phyloP scores from a whole-genome alignment of 2,113 vertebrate species.

The Centrocercus urophasianus region DNA sequence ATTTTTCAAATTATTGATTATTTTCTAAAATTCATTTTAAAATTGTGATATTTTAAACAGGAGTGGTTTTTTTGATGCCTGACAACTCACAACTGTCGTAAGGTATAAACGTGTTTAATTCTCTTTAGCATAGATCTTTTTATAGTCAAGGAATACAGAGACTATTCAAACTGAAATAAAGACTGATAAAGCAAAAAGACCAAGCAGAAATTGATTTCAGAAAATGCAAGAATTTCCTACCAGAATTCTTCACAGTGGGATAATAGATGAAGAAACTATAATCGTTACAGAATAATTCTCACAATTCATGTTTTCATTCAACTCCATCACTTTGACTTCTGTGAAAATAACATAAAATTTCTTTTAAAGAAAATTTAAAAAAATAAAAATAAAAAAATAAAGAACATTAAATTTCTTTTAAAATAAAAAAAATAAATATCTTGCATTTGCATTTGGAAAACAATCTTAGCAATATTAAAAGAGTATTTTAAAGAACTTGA shows the following conservation, averaged over 20 bases:
- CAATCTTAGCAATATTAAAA: not conserved
- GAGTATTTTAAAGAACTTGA: not conserved
- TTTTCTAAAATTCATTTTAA: not conserved
- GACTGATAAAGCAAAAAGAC: not conserved
- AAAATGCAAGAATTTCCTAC: not conserved
- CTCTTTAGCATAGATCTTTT: not conserved
- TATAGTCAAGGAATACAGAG: not conserved
- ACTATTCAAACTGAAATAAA: not conserved
- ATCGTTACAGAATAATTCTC: not conserved
- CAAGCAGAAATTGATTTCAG: not conserved
- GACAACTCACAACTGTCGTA: not conserved
- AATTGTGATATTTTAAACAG: not conserved
- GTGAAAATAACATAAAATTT: not conserved
- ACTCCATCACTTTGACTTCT: not conserved
- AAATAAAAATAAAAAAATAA: no score
- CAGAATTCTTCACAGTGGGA: not conserved
- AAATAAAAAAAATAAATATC: not conserved
- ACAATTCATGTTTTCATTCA: not conserved
- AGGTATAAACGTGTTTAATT: not conserved
- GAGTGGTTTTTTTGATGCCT: not conserved
- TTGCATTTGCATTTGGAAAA: not conserved
- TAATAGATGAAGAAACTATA: not conserved
- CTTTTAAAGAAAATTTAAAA: not conserved
- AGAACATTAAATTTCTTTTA: not conserved
- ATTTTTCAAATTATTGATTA: not conserved